Evolutionary conservation across 2,888 invertebrate species (phyloP).

Genomic region (Amaurobius ferox): DNA sequence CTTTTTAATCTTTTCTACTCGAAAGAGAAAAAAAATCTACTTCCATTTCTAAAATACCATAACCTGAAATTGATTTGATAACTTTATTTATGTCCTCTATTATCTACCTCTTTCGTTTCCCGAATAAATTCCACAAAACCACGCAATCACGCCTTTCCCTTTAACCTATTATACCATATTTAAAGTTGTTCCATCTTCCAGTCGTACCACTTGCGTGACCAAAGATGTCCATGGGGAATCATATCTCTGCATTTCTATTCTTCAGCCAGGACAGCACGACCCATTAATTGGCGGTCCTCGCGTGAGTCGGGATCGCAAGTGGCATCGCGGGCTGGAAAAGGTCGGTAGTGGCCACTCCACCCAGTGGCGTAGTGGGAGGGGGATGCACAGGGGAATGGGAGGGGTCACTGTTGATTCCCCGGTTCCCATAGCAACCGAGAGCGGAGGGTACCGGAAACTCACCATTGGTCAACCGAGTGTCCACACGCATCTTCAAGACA

Average conservation of each 20-base stretch:
- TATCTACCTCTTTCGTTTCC: neutral
- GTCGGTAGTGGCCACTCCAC: slow-evolving; percentile 61
- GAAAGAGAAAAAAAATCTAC: too few relatives aligned
- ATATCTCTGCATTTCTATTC: slow-evolving; percentile 3
- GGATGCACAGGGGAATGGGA: slow-evolving; percentile 67
- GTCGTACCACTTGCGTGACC: neutral
- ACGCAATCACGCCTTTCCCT: neutral
- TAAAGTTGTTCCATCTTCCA: neutral
- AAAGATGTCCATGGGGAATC: neutral
- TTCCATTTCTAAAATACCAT: too few relatives aligned
- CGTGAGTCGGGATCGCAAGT: slow-evolving; percentile 34
- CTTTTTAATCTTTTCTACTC: too few relatives aligned
- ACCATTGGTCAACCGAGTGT: slow-evolving; percentile 57
- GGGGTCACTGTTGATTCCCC: slow-evolving; percentile 71
- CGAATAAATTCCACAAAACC: neutral
- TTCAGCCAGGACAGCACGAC: neutral
- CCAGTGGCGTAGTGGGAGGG: slow-evolving; percentile 45
- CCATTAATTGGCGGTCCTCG: slow-evolving; percentile 17
- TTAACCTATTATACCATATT: neutral
- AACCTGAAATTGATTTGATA: too few relatives aligned
- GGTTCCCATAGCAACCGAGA: slow-evolving; percentile 52
- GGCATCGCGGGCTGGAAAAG: slow-evolving; percentile 35
- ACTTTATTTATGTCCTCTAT: neutral
- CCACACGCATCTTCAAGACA: slow-evolving; percentile 67
- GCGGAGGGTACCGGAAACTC: slow-evolving; percentile 61